phyloP scores from a whole-genome alignment of 2,797 vertebrate genomes.

The Chelidonichthys spinosus region DNA sequence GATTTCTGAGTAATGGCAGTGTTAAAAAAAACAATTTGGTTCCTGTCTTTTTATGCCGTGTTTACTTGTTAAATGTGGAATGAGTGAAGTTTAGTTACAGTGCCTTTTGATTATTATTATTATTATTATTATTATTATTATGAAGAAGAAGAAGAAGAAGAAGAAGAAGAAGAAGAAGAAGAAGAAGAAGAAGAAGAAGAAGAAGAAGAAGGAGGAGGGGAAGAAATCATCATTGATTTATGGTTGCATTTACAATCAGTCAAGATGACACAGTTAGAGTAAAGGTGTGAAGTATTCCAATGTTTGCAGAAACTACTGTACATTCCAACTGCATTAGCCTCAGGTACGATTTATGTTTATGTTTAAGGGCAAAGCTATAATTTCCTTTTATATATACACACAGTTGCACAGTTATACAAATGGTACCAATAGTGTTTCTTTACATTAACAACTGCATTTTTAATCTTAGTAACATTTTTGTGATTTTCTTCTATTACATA shows the following conservation, averaged over 20 bases:
- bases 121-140: too few species aligned
- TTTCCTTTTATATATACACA: not conserved
- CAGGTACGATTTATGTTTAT: not conserved
- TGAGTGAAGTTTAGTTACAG: not conserved
- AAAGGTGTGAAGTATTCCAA: not conserved
- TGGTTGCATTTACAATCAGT: not conserved
- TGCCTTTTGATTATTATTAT: not conserved
- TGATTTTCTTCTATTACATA: not conserved
- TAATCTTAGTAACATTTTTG: not conserved
- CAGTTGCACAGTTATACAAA: not conserved
- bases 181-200: too few species aligned
- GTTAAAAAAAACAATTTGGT: not conserved
- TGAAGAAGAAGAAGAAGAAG: too few species aligned
- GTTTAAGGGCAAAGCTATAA: not conserved
- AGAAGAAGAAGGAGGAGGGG: too few species aligned
- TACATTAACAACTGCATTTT: slow-evolving; percentile 10
- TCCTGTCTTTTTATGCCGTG: not conserved
- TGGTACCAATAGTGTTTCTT: not conserved
- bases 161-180: too few species aligned
- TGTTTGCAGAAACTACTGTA: not conserved
- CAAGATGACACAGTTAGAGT: not conserved
- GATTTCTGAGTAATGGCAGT: not conserved
- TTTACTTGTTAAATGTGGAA: not conserved
- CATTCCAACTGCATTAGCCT: not conserved
- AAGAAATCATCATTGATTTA: not conserved